Evolutionary conservation across 2,113 vertebrate species (phyloP).

Genomic region (Orcinus orca): DNA sequence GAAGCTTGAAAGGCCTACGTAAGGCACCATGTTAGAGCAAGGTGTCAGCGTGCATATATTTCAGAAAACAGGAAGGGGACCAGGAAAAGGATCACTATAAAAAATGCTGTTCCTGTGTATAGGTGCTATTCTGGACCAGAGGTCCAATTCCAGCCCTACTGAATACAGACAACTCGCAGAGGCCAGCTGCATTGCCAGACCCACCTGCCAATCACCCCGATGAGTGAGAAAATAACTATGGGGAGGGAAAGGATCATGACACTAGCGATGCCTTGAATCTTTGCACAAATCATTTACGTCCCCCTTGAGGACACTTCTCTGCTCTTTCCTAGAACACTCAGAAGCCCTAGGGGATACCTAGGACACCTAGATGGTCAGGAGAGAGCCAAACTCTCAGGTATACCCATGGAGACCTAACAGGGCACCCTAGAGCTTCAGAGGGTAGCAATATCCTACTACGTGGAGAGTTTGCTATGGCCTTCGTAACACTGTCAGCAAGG

Average conservation of each 20-base stretch:
- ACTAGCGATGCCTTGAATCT: not conserved
- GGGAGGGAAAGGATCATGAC: not conserved
- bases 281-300: not conserved
- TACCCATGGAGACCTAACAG: not conserved
- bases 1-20: not conserved
- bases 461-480: not conserved
- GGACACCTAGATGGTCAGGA: not conserved
- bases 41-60: not conserved
- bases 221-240: not conserved
- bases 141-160: not conserved
- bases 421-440: not conserved
- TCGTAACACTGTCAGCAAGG: not conserved
- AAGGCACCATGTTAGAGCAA: not conserved
- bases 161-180: not conserved
- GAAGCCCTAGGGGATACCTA: not conserved
- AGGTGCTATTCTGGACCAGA: not conserved
- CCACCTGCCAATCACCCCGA: not conserved
- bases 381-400: not conserved
- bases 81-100: not conserved
- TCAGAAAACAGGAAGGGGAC: not conserved
- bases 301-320: not conserved
- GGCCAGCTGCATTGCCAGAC: not conserved
- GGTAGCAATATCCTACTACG: not conserved
- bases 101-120: not conserved
- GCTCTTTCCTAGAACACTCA: not conserved